Base-by-base conservation (phyloP, 1,140 invertebrate genomes). In the Archivesica marissinica region DNA sequence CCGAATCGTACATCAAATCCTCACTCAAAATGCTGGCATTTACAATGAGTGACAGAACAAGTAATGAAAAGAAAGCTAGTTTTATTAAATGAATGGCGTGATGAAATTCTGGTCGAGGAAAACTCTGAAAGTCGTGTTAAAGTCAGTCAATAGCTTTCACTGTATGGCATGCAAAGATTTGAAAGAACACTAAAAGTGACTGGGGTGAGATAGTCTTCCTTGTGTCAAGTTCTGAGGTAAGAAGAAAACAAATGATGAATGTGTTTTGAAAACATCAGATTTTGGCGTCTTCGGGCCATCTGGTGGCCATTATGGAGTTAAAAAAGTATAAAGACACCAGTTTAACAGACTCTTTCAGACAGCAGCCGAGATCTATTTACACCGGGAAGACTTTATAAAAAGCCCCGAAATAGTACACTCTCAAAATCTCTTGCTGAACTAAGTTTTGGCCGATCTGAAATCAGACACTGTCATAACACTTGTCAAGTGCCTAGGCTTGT, bases 271-370 rank as follows among this genome's bases (percentile, higher is more conserved):
- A 75, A 66, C 81, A 76, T 75, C 70, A 4, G 70, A 74, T 17
- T n/a, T n/a, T n/a, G n/a, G n/a, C n/a, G 41, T 76, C 33, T 75
- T 75, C 66, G 81, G 52, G 15, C 70, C 81, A 64, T 50, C 59
- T 33, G 68, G 81, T 6, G 81, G 64, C 52, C 81, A 84, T 33
- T 33, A 39, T 74, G 81, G 81, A 52, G 38, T 84, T 0, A 35
- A 56, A 44, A 20, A 83, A 83, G 13, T 83, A 83, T 47, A 54
- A 35, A 44, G 80, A 83, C 54, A 74, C 68, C 23, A 52, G 17
- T 83, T 83, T 33, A 83, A 74, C 75, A 38, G 15, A 9, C 25
- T 83, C n/a, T 83, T 83, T 61, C 56, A 75, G 38, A 83, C 80
- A 47, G 25, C 11, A 47, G 77, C 61, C 28, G 77, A 80, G 44